Evolutionary conservation across 2,113 vertebrate genomes (phyloP).

Genomic region (Tragelaphus strepsiceros): DNA sequence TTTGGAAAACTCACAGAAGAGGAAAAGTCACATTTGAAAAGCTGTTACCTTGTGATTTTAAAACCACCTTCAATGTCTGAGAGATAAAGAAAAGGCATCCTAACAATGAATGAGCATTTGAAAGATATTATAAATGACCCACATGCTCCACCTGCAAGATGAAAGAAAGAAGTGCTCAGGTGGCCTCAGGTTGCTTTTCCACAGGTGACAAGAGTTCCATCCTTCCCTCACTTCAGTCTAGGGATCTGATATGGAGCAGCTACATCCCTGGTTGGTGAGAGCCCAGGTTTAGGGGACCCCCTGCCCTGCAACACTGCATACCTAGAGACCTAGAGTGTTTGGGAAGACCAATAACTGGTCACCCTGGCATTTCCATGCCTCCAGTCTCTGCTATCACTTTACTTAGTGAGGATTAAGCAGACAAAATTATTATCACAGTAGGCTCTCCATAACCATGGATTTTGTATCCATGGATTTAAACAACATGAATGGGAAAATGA

Average conservation of each 20-base stretch:
- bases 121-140: conserved; percentile 45
- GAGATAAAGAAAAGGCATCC: conserved; percentile 37
- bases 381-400: conserved; percentile 10
- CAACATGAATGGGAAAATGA: neutral
- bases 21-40: neutral
- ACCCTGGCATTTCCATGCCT: conserved; percentile 2
- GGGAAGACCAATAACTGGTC: neutral
- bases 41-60: neutral
- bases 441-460: neutral
- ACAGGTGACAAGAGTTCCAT: conserved; percentile 16
- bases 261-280: neutral
- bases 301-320: neutral
- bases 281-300: neutral
- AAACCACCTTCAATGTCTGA: conserved; percentile 50
- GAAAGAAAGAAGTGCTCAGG: conserved; percentile 58
- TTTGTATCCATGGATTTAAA: neutral
- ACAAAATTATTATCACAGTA: neutral
- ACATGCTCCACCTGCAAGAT: conserved; percentile 36
- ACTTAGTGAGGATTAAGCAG: neutral
- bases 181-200: conserved; percentile 37
- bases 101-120: conserved; percentile 54
- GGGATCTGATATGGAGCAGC: neutral
- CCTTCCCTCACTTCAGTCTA: neutral
- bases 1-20: neutral
- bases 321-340: neutral